Conservation (phyloP, 2,113 vertebrate species). For the Chamaetylas fuelleborni region DNA sequence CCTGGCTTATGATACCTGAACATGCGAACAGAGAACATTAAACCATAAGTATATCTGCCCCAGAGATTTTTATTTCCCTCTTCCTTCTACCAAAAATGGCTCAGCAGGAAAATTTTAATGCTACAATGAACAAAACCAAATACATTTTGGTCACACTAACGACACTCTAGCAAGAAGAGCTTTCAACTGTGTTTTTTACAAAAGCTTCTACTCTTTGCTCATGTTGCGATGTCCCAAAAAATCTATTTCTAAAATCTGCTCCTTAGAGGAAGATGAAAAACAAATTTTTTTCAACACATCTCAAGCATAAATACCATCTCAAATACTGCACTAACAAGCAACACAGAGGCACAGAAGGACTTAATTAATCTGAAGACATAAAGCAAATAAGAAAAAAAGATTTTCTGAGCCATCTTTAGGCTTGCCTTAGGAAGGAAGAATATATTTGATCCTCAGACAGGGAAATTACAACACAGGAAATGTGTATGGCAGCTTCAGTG, state of each 20-base stretch:
- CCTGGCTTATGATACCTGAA: background rate
- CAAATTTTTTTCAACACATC: background rate
- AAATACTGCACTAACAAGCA: background rate
- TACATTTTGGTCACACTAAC: background rate
- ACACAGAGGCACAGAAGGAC: background rate
- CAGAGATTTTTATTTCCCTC: background rate
- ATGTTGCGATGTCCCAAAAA: background rate
- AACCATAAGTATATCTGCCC: background rate
- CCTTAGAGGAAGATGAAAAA: background rate
- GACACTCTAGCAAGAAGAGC: background rate
- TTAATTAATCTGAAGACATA: background rate
- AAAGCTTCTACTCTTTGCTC: background rate
- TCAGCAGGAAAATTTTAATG: background rate
- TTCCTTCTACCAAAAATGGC: background rate
- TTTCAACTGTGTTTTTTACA: background rate
- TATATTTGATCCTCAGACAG: background rate
- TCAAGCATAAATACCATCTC: background rate
- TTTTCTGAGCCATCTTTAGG: background rate
- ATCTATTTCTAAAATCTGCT: background rate
- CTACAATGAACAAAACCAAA: background rate
- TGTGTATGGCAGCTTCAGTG: background rate
- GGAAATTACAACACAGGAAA: background rate
- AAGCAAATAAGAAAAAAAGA: background rate
- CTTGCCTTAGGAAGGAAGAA: background rate
- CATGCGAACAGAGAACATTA: accelerated